These are phyloP conservation scores for Lutraria rhynchaena DNA, from an alignment of 1,140 invertebrate genomes.

Conservation along the genomic window DNA sequence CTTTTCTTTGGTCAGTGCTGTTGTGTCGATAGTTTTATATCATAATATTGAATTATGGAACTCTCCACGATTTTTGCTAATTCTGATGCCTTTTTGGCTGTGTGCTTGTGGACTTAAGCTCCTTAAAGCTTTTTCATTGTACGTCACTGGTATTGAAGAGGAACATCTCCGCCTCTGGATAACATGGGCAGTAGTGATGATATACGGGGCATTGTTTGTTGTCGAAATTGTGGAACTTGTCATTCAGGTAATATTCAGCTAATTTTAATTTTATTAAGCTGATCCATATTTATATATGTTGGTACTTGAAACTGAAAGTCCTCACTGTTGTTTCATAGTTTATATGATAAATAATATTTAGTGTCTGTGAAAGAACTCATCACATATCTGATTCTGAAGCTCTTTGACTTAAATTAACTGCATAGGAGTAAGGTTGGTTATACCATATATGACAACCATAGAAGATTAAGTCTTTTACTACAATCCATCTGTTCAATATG, in stretches of 20 bases:
- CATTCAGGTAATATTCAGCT: constrained; percentile 76
- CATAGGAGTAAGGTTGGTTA: too few relatives aligned
- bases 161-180: constrained; percentile 76
- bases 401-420: too few relatives aligned
- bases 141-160: constrained; percentile 68
- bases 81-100: constrained; percentile 76
- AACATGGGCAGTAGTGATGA: constrained; percentile 69
- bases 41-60: constrained; percentile 81
- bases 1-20: constrained; percentile 67
- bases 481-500: too few relatives aligned
- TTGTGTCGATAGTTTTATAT: constrained; percentile 75
- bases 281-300: too few relatives aligned
- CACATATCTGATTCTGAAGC: too few relatives aligned
- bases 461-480: too few relatives aligned
- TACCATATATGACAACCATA: too few relatives aligned
- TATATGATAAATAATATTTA: too few relatives aligned
- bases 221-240: constrained; percentile 75
- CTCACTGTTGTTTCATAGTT: too few relatives aligned
- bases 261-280: too few relatives aligned
- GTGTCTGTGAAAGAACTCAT: too few relatives aligned
- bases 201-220: constrained; percentile 71
- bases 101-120: constrained; percentile 69
- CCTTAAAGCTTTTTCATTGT: constrained; percentile 72
- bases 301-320: too few relatives aligned
- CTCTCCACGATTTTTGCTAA: constrained; percentile 77